Evolutionary conservation across 1,140 invertebrate genomes (phyloP), one percentile per base, ranked within the genome.

Genomic region (Orius insidiosus): DNA sequence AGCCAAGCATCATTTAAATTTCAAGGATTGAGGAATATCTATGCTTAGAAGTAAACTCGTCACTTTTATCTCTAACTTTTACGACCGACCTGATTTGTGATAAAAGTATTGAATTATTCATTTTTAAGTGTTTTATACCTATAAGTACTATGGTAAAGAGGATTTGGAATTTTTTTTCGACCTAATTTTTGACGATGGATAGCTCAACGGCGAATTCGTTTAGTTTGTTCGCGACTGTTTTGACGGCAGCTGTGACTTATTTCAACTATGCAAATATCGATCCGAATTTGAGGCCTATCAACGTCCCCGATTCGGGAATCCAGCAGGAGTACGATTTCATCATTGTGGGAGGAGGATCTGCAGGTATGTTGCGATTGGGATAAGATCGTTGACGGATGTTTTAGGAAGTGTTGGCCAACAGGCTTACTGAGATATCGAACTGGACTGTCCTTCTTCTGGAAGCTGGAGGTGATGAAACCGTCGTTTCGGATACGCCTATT

Each of bases 201-300:
- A 7, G 24, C 7, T 24, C 24, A 7, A 4, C 7, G 3, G 3
- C 24, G 24, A 24, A 7, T 7, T 4, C 3, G 24, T 24, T 4
- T 24, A 7, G 3, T 3, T 70, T 78, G 15, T 74, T 86, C 51
- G 63, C 89, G 18, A 85, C 86, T 0, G 69, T 77, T 16, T 69
- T 89, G 47, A 63, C 89, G 40, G 80, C 76, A 0, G 71, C 80
- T 0, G 63, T 90, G 36, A 77, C 80, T 0, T 89, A 85, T 56
- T 86, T 80, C 60, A 76, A 85, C 61, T 89, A 88, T 58, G 81
- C 87, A 50, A 63, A 82, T 1, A 76, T 85, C 54, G 85, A 89
- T 59, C 85, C 85, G 0, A 85, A 89, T 60, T 82, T 76, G 55
- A 68, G 79, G 43, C 80, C 82, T 0, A 64, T 68, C 0, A 76